These are phyloP conservation scores for Gasteruption jaculator DNA, from an alignment of 2,888 invertebrate species.

Conservation along the genomic window DNA sequence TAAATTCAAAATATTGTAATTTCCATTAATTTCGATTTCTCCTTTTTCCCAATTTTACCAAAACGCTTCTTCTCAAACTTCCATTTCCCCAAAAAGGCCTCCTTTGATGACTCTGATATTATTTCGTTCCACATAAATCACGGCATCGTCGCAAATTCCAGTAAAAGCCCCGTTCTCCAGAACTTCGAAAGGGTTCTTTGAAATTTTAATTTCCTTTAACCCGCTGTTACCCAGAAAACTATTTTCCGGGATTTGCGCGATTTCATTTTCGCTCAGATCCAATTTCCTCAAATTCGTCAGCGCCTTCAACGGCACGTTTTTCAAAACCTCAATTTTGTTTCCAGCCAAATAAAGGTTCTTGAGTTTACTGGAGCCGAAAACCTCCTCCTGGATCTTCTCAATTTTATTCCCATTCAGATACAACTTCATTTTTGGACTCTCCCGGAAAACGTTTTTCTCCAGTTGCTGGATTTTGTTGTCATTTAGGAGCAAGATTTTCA, in stretches of 20 bases:
- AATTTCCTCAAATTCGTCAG: conserved; percentile 47
- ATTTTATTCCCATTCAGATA: conserved; percentile 51
- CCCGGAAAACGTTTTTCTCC: conserved; percentile 46
- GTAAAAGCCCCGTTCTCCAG: conserved; percentile 38
- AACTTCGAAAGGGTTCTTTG: conserved; percentile 45
- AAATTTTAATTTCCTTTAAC: conserved; percentile 47
- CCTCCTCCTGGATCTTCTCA: conserved; percentile 37
- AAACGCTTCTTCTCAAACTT: conserved; percentile 9
- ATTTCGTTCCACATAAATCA: conserved; percentile 9
- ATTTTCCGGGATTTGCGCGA: conserved; percentile 47
- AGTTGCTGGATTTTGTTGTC: conserved; percentile 48
- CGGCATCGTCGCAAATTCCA: too few relatives aligned
- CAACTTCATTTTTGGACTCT: conserved; percentile 43
- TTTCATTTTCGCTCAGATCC: conserved; percentile 46
- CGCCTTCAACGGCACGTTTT: conserved; percentile 49
- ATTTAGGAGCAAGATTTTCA: conserved; percentile 49
- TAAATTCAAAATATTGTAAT: too few relatives aligned
- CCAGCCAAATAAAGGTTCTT: conserved; percentile 26
- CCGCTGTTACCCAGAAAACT: conserved; percentile 50
- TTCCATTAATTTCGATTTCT: too few relatives aligned
- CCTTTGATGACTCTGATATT: conserved; percentile 17
- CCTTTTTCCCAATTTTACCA: too few relatives aligned
- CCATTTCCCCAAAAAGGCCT: conserved; percentile 18
- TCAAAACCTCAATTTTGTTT: conserved; percentile 25
- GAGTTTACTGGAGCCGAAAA: conserved; percentile 26